These are phyloP conservation scores for Gadopsis marmoratus DNA, from an alignment of 2,797 vertebrate genomes.

Conservation along the genomic window DNA sequence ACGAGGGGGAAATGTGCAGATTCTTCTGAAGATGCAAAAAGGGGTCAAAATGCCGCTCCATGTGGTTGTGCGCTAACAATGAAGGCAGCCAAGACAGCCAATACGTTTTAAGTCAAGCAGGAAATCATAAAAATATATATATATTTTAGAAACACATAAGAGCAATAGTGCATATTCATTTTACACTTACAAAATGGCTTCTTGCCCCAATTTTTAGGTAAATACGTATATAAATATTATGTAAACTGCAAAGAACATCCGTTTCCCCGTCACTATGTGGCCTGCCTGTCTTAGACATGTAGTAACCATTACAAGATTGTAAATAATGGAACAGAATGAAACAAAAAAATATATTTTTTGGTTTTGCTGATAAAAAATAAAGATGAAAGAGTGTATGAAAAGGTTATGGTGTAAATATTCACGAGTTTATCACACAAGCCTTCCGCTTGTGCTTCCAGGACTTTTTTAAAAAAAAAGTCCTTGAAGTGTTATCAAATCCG, in stretches of 20 bases:
- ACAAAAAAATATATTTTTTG: background rate
- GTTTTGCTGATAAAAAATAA: slow-evolving; percentile 6
- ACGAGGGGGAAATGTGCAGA: slow-evolving; percentile 49
- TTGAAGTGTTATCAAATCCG: slow-evolving; percentile 31
- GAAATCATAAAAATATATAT: no score
- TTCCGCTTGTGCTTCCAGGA: background rate
- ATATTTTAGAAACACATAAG: background rate
- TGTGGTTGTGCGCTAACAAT: slow-evolving; percentile 42
- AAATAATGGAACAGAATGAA: slow-evolving; percentile 3
- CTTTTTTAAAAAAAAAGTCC: slow-evolving; percentile 35
- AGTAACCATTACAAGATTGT: background rate
- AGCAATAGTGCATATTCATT: background rate
- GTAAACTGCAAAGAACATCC: slow-evolving; percentile 5
- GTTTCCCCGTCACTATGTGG: background rate
- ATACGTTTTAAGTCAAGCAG: slow-evolving; percentile 16
- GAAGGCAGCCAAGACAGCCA: slow-evolving; percentile 18
- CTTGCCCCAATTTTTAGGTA: background rate
- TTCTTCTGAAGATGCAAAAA: slow-evolving; percentile 64
- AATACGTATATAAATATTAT: background rate
- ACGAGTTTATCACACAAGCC: background rate
- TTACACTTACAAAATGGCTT: background rate
- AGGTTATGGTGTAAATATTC: background rate
- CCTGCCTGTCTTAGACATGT: background rate
- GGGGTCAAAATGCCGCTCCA: slow-evolving; percentile 49
- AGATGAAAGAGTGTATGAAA: background rate